Conservation (phyloP, 2,888 invertebrate genomes). For the Emmelina monodactyla region DNA sequence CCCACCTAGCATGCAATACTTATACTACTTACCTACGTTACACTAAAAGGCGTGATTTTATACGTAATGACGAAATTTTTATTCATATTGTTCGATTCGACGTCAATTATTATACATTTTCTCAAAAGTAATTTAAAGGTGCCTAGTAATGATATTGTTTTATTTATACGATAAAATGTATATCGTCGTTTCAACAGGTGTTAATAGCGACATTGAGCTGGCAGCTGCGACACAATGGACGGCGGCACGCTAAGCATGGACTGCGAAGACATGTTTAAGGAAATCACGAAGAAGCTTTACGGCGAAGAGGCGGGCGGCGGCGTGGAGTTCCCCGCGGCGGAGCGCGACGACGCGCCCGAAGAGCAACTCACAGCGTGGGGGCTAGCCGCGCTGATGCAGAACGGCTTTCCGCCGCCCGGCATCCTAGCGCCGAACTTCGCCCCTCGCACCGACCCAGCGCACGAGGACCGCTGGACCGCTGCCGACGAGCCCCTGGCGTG, state of each 20-base stretch:
- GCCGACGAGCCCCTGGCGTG: slow-evolving; percentile 76
- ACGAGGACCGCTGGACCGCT: slow-evolving; percentile 71
- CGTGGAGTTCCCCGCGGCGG: slow-evolving; percentile 54
- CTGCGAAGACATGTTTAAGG: slow-evolving; percentile 89
- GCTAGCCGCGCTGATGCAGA: slow-evolving; percentile 79
- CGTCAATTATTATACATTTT: too few species aligned
- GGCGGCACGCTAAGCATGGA: slow-evolving; percentile 67
- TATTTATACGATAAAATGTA: too few species aligned
- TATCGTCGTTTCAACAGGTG: too few species aligned
- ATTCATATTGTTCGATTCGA: too few species aligned
- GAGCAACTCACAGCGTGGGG: slow-evolving; percentile 79
- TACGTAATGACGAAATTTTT: too few species aligned
- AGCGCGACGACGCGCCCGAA: slow-evolving; percentile 69
- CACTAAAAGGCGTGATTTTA: too few species aligned
- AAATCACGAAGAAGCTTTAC: slow-evolving; percentile 90
- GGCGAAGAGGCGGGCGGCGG: slow-evolving; percentile 76
- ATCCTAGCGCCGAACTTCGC: slow-evolving; percentile 65
- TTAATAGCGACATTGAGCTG: too few species aligned
- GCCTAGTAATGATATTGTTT: too few species aligned
- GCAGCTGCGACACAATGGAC: slow-evolving; percentile 64
- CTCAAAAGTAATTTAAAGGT: too few species aligned
- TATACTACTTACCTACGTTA: too few species aligned
- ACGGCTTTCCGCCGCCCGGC: slow-evolving; percentile 73
- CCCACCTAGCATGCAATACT: too few species aligned
- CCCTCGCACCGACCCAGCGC: slow-evolving; percentile 53